These are phyloP conservation scores for Zenarchopterus dispar DNA, from an alignment of 2,797 vertebrate species.

Conservation along the genomic window DNA sequence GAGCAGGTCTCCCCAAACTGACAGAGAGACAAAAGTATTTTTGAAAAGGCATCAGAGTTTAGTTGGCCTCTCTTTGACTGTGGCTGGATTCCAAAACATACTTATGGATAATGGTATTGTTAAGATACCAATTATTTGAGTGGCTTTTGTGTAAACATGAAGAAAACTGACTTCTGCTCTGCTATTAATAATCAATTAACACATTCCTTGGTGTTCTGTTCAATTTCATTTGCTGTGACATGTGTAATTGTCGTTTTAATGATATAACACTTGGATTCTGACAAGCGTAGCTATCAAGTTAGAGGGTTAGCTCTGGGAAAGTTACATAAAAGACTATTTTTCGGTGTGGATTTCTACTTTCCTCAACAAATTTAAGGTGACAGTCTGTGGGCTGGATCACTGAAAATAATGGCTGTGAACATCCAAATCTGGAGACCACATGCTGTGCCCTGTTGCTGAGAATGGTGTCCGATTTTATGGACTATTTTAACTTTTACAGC, in stretches of 20 bases:
- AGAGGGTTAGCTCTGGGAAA: not conserved
- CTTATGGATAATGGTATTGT: no score
- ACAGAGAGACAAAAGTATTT: slow-evolving; percentile 28
- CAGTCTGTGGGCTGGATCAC: slow-evolving; percentile 10
- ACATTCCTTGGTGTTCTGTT: not conserved
- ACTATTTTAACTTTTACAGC: slow-evolving; percentile 42
- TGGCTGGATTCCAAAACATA: no score
- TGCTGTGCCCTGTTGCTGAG: slow-evolving; percentile 26
- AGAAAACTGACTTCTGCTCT: not conserved
- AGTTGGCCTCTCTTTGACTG: slow-evolving; percentile 18
- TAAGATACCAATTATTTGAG: no score
- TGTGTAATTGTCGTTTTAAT: not conserved
- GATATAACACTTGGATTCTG: not conserved
- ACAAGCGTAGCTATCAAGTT: not conserved
- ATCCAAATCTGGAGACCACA: slow-evolving; percentile 46
- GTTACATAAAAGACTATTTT: slow-evolving; percentile 3
- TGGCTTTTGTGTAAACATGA: not conserved
- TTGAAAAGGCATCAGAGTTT: slow-evolving; percentile 2
- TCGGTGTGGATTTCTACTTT: slow-evolving; percentile 1
- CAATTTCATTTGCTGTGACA: not conserved
- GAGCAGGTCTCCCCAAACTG: slow-evolving; percentile 20
- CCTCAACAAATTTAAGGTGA: slow-evolving; percentile 10
- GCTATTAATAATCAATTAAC: not conserved
- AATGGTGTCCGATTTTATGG: slow-evolving; percentile 40
- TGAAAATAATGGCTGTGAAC: slow-evolving; percentile 10